A percentile compares a stretch with the other conserved stretches of the same genome.
phyloP scores from a whole-genome alignment of 2,888 invertebrate species.

The Melanostoma mellinum region DNA sequence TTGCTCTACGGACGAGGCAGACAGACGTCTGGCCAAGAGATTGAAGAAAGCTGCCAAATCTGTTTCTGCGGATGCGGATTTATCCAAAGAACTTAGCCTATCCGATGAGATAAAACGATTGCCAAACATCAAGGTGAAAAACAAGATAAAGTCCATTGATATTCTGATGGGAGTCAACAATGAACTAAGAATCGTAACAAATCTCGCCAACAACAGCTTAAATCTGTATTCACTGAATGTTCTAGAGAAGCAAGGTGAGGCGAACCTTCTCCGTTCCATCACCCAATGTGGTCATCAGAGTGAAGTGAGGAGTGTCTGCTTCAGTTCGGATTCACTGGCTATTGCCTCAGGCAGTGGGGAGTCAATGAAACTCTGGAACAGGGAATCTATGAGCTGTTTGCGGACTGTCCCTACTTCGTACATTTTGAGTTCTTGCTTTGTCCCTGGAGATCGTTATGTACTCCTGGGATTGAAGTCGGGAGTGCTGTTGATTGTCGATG shows the following conservation, averaged over 20 bases:
- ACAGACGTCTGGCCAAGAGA: conserved; percentile 88
- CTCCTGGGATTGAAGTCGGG: conserved; percentile 94
- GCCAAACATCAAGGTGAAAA: conserved; percentile 85
- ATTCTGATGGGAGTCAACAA: conserved; percentile 87
- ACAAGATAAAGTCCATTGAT: conserved; percentile 88
- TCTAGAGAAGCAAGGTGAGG: conserved; percentile 81
- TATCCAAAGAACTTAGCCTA: conserved; percentile 83
- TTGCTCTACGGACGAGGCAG: conserved; percentile 89
- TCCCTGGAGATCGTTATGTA: conserved; percentile 94
- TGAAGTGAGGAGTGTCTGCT: conserved; percentile 92
- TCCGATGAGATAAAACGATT: conserved; percentile 89
- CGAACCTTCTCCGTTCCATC: conserved; percentile 86
- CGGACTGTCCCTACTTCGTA: conserved; percentile 87
- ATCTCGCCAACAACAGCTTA: conserved; percentile 89
- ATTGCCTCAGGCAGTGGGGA: conserved; percentile 94
- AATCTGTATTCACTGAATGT: conserved; percentile 85
- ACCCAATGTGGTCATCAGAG: conserved; percentile 92
- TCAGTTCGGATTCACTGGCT: conserved; percentile 95
- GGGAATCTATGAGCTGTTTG: conserved; percentile 86
- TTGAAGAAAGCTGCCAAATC: conserved; percentile 87
- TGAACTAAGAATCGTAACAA: conserved; percentile 87
- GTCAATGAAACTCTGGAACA: conserved; percentile 96
- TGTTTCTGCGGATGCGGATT: conserved; percentile 78
- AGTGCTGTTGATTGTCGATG: conserved; percentile 90
- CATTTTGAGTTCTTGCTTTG: conserved; percentile 88